A percentile compares a stretch with the other conserved stretches of the same genome.
phyloP scores from a whole-genome alignment of 1,140 invertebrate genomes.

The Pogonomyrmex barbatus region DNA sequence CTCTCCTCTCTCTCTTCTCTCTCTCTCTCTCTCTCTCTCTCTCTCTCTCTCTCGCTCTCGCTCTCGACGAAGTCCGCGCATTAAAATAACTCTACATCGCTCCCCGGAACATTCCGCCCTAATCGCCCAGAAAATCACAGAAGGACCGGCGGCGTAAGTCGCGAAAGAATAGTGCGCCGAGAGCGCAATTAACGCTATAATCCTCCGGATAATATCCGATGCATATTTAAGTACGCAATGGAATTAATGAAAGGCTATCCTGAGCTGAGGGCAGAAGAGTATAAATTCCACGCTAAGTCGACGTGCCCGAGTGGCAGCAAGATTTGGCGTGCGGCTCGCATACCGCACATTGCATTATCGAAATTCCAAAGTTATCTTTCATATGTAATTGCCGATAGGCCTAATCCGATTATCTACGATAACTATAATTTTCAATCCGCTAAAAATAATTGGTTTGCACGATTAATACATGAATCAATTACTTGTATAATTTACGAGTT shows the following conservation, averaged over 20 bases:
- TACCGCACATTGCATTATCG: constrained; percentile 54
- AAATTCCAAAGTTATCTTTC: constrained; percentile 60
- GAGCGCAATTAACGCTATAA: constrained; percentile 32
- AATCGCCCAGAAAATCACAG: constrained; percentile 46
- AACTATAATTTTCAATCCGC: not conserved
- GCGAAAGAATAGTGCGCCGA: not conserved
- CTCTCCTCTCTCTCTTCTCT: no score
- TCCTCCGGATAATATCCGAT: constrained; percentile 1
- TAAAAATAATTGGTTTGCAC: not conserved
- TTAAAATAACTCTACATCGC: constrained; percentile 17
- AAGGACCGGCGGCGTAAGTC: not conserved
- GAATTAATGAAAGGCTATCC: constrained; percentile 39
- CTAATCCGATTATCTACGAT: not conserved
- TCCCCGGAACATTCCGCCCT: not conserved
- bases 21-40: no score
- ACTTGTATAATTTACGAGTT: not conserved
- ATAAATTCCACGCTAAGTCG: constrained; percentile 61
- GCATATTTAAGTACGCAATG: constrained; percentile 31
- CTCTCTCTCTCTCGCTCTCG: not conserved
- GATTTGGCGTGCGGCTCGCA: constrained; percentile 66
- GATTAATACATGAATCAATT: constrained; percentile 1
- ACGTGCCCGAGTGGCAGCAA: not conserved
- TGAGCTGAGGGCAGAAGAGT: constrained; percentile 10
- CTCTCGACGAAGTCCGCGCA: not conserved
- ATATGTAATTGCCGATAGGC: not conserved